A percentile compares a stretch with the other conserved stretches of the same genome.
These are phyloP conservation scores for Chlamydotis undulata DNA, from an alignment of 2,113 vertebrate species.

Conservation along the genomic window DNA sequence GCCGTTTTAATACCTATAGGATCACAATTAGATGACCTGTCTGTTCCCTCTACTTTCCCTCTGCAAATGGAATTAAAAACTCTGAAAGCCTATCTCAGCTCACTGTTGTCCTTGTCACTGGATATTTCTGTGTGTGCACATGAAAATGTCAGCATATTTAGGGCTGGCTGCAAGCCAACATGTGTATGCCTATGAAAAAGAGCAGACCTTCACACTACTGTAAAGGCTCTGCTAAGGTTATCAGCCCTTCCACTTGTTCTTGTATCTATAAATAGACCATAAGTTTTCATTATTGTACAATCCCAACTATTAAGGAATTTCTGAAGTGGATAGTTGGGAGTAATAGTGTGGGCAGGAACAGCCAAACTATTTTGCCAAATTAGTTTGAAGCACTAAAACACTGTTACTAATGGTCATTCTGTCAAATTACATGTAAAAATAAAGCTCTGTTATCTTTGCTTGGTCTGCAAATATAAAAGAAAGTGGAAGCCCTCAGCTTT, in stretches of 20 bases:
- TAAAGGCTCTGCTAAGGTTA: slow-evolving; percentile 4
- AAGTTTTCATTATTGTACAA: slow-evolving; percentile 7
- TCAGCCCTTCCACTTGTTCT: slow-evolving; percentile 30
- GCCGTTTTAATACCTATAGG: background rate
- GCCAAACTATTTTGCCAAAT: background rate
- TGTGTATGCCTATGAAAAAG: background rate
- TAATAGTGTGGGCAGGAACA: background rate
- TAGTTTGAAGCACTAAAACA: background rate
- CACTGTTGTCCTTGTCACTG: background rate
- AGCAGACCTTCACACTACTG: slow-evolving; percentile 10
- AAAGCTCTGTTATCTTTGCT: background rate
- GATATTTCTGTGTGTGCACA: background rate
- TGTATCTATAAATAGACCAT: background rate
- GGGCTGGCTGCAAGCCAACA: background rate
- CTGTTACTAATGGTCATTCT: background rate
- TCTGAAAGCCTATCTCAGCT: background rate
- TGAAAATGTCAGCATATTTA: background rate
- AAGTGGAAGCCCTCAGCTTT: background rate
- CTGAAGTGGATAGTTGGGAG: background rate
- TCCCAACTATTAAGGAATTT: background rate
- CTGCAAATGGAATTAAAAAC: background rate
- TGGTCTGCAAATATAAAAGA: background rate
- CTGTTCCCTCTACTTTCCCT: background rate
- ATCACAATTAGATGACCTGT: background rate
- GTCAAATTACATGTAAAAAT: background rate